Evolutionary conservation across 2,888 invertebrate species (phyloP), one percentile per base, ranked within the genome.

Genomic region (Seladonia tumulorum): DNA sequence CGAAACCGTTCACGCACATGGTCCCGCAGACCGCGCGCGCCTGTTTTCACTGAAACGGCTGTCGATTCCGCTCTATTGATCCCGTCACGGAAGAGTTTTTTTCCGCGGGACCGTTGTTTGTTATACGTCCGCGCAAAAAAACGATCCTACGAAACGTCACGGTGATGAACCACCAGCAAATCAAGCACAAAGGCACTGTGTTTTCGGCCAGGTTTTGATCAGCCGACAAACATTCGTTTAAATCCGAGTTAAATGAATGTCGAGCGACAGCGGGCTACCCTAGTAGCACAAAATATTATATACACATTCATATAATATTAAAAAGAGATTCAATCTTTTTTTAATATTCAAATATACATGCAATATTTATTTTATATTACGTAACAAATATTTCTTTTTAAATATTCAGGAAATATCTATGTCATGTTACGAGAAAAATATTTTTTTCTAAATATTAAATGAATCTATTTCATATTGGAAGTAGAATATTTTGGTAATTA

Each of bases 21-120:
- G 76, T 0, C n/a, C 57, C 57, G n/a, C 57, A n/a, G n/a, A 72
- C 68, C 12, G 53, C 42, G 5, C n/a, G 57, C 12, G 4, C n/a
- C n/a, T n/a, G 42, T 25, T 82, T 81, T 75, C 83, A 68, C 75
- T 45, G 76, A 49, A 83, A 72, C 70, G 57, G 63, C 66, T 68
- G 85, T 86, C 81, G 82, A 87, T 90, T 87, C 85, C 84, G 85
- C 81, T 88, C 74, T 71, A 81, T 83, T 81, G 85, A 76, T 85
- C 76, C 25, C 22, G 82, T 80, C 78, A 81, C 85, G 83, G 77
- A 86, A 86, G 81, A 77, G 25, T 45, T 83, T 82, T 85, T 89
- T 88, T 39, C 18, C 39, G 39, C 53, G 5, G 10, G 2, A 16
- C 16, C n/a, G 22, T 22, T 68, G 76, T 71, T 72, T 76, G 66